Evolutionary conservation across 2,888 invertebrate genomes (phyloP).

Genomic region (Drosophila affinis): DNA sequence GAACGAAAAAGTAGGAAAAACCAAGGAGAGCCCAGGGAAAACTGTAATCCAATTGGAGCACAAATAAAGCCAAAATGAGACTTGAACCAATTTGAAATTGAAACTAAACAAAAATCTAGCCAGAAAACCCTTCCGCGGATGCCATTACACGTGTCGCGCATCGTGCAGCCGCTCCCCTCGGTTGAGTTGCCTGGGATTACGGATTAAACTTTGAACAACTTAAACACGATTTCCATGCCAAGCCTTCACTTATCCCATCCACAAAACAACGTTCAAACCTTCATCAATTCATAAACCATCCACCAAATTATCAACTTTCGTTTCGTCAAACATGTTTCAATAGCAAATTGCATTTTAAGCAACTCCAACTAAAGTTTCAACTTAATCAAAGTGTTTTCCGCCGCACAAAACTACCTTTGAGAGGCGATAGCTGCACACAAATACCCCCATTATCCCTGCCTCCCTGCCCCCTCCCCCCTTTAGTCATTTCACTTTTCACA

Average conservation of each 20-base stretch:
- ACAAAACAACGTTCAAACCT: not conserved
- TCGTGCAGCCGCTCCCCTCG: no score
- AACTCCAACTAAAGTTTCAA: conserved; percentile 12
- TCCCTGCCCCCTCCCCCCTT: not conserved
- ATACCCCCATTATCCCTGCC: not conserved
- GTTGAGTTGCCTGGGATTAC: no score
- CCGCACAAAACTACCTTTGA: conserved; percentile 20
- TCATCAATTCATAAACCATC: conserved; percentile 9
- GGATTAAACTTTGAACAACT: no score
- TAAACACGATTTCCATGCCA: not conserved
- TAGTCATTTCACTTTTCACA: conserved; percentile 20
- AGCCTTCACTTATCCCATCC: not conserved
- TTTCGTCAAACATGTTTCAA: conserved; percentile 4
- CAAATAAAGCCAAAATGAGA: no score
- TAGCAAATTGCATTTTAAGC: conserved; percentile 1
- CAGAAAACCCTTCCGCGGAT: no score
- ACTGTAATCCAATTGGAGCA: no score
- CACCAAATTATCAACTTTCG: not conserved
- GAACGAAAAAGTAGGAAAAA: not conserved
- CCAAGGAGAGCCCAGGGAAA: no score
- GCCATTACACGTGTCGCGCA: no score
- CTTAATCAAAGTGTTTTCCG: conserved; percentile 34
- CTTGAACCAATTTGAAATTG: no score
- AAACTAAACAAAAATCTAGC: no score
- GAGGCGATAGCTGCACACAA: conserved; percentile 4